Evolutionary conservation across 2,797 vertebrate genomes (phyloP).

Genomic region (Anas bahamensis): DNA sequence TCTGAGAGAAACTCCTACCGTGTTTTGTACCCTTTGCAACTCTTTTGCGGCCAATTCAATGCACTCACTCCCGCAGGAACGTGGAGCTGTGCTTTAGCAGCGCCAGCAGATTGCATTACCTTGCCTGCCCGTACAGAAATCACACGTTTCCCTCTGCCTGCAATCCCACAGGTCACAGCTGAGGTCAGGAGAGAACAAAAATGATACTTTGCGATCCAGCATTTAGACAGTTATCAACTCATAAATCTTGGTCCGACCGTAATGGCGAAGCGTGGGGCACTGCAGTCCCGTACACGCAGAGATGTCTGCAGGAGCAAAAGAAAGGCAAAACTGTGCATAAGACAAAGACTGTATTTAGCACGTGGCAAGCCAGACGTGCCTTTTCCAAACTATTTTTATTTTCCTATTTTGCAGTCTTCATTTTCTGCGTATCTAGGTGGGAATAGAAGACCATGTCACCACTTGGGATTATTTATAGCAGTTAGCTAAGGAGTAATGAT

Average conservation of each 20-base stretch:
- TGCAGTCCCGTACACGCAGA: constrained; percentile 4
- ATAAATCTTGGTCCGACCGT: constrained; percentile 75
- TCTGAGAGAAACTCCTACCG: not conserved
- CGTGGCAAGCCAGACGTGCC: constrained; percentile 23
- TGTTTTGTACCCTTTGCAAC: not conserved
- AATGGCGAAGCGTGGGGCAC: constrained; percentile 63
- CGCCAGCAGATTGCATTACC: constrained; percentile 39
- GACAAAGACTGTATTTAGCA: not conserved
- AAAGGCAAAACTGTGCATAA: not conserved
- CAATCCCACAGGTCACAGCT: constrained; percentile 65
- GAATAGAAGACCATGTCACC: constrained; percentile 4
- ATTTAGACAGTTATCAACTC: constrained; percentile 74
- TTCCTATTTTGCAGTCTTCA: constrained; percentile 11
- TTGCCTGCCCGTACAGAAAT: constrained; percentile 60
- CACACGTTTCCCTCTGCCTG: constrained; percentile 66
- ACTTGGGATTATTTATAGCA: constrained; percentile 50
- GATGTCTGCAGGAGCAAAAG: not conserved
- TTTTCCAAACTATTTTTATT: constrained; percentile 14
- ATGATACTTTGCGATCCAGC: constrained; percentile 70
- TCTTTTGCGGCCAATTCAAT: not conserved
- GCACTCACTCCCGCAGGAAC: constrained; percentile 43
- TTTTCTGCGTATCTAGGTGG: constrained; percentile 23
- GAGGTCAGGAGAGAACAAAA: constrained; percentile 75
- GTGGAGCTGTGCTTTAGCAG: constrained; percentile 47
- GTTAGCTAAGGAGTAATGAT: constrained; percentile 57